These are phyloP conservation scores for Nomada lathburiana DNA, from an alignment of 2,888 invertebrate genomes.

Conservation along the genomic window DNA sequence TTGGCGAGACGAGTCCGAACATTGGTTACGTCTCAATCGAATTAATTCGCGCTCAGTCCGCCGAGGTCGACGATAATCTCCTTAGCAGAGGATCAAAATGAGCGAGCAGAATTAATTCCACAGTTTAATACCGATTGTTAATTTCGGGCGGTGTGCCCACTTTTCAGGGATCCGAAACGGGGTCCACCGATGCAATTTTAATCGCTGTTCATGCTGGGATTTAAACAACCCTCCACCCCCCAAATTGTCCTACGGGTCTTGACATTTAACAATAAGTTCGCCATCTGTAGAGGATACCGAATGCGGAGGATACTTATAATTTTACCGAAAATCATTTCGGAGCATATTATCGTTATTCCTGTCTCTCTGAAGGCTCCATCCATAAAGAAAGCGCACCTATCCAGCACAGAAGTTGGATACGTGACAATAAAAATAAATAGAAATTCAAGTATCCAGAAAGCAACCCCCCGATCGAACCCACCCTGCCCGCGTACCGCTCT, in stretches of 20 bases:
- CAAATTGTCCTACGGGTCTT: background rate
- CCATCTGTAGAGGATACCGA: no score
- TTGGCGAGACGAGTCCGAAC: background rate
- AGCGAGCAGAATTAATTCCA: slow-evolving; percentile 44
- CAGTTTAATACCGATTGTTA: slow-evolving; percentile 31
- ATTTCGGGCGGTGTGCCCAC: slow-evolving; percentile 30
- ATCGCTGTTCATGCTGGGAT: background rate
- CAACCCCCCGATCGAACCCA: background rate
- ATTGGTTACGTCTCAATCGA: slow-evolving; percentile 50
- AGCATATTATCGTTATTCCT: no score
- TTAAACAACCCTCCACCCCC: background rate
- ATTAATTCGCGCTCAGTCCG: slow-evolving; percentile 37
- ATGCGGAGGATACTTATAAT: no score
- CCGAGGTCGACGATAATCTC: slow-evolving; percentile 40
- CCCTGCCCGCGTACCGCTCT: background rate
- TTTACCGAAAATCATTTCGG: no score
- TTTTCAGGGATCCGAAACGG: slow-evolving; percentile 6
- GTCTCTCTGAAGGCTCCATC: no score
- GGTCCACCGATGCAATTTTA: slow-evolving; percentile 8
- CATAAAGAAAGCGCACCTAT: no score
- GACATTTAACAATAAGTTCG: no score
- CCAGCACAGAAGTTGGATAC: no score
- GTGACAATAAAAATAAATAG: background rate
- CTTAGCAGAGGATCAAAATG: slow-evolving; percentile 43
- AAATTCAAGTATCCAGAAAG: no score